These are phyloP conservation scores for Drosophila pseudotalamancana DNA, from an alignment of 2,888 invertebrate genomes.

Conservation along the genomic window DNA sequence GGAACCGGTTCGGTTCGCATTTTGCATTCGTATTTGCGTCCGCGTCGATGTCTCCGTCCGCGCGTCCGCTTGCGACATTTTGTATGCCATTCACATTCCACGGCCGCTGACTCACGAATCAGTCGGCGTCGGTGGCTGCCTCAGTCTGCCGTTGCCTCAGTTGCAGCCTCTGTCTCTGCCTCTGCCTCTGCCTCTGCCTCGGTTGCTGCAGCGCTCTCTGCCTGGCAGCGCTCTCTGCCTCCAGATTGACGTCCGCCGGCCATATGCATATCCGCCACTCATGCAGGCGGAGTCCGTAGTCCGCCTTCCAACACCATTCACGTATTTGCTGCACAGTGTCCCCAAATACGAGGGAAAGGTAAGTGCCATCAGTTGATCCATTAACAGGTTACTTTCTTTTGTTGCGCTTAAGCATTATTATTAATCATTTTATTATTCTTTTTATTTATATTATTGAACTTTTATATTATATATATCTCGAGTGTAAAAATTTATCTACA, in stretches of 20 bases:
- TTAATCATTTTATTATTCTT: too few species aligned
- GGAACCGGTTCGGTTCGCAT: constrained; percentile 44
- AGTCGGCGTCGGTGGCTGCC: constrained; percentile 39
- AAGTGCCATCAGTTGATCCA: too few species aligned
- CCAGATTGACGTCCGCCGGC: constrained; percentile 57
- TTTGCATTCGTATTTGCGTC: constrained; percentile 12
- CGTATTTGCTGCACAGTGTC: constrained; percentile 37
- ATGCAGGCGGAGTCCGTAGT: constrained; percentile 58
- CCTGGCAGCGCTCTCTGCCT: too few species aligned
- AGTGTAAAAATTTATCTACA: too few species aligned
- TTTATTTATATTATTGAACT: too few species aligned
- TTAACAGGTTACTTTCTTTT: too few species aligned
- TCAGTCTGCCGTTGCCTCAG: constrained; percentile 18
- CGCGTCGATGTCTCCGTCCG: constrained; percentile 24
- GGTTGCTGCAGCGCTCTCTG: constrained; percentile 17
- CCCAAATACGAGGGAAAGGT: not conserved
- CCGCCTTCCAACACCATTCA: constrained; percentile 54
- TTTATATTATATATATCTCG: too few species aligned
- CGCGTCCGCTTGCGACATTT: constrained; percentile 64
- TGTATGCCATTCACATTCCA: constrained; percentile 79
- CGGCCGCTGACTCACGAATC: constrained; percentile 67
- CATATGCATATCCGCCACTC: constrained; percentile 76
- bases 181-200: constrained; percentile 12
- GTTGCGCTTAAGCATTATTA: too few species aligned
- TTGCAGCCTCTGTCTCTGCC: constrained; percentile 13